Base-by-base conservation (phyloP, 2,797 vertebrate species). In the Holocentrus rufus region DNA sequence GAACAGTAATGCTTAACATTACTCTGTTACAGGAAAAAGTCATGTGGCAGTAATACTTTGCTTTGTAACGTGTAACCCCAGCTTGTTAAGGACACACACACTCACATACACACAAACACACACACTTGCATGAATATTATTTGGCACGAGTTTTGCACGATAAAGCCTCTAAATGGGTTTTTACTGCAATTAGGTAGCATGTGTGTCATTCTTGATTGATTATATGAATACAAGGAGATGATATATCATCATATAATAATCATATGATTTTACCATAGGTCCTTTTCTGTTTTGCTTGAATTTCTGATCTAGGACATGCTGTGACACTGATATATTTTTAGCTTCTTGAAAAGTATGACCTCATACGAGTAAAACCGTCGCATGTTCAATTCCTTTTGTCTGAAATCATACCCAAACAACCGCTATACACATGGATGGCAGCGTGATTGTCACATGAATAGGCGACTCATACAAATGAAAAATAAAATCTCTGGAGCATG, bases 381-480 rank as follows among this genome's bases (percentile, higher is more conserved):
- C 76, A 52, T 64, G 77, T 81, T 86, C 80, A 83, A 82, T 77
- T 85, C 83, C 82, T 77, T 82, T 86, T 34, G 82, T 56, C 78
- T 81, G 87, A 86, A 87, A 86, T 60, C 80, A 88, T 69, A 80
- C 78, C 86, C 89, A 86, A 80, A 88, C 80, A 85, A 69, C 84
- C 83, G 86, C 90, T 88, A 81, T 80, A 86, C 91, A 91, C 87
- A 85, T 85, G 91, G 79, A 13, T 76, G 83, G 77, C 66, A 62
- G n/a, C 52, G 85, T 84, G 87, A 91, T 86, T 87, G 88, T 90
- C 89, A 87, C 80, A 49, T 74, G 85, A 85, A 86, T 82, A 86
- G 88, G 89, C 80, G 80, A 81, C 82, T 83, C 79, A 53, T 42
- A 84, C 76, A 82, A 86, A 90, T 91, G 86, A 85, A 84, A 88